phyloP scores from a whole-genome alignment of 2,113 vertebrate species.

The Brachyhypopomus gauderio region DNA sequence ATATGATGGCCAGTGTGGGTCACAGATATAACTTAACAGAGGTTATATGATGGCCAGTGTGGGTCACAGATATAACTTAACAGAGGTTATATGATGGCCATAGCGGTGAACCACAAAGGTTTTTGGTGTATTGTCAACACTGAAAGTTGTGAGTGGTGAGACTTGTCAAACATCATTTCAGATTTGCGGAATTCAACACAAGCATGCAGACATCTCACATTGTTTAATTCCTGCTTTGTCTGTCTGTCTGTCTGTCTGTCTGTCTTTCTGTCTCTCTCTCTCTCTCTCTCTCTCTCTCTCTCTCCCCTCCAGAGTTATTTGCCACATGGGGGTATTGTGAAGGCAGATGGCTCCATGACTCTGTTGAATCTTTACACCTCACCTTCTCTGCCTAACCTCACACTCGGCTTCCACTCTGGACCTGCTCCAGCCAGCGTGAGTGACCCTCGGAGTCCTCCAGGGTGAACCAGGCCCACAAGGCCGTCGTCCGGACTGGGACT shows the following conservation, averaged over 20 bases:
- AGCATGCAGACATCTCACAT: not conserved
- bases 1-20: slow-evolving; percentile 15
- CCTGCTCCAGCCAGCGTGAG: slow-evolving; percentile 88
- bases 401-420: slow-evolving; percentile 86
- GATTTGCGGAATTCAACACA: no score
- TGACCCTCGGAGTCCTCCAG: slow-evolving; percentile 42
- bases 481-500: not conserved
- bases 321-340: slow-evolving; percentile 86
- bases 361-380: slow-evolving; percentile 94
- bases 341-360: slow-evolving; percentile 89
- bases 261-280: slow-evolving; percentile 24
- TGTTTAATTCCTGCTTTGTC: not conserved
- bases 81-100: no score
- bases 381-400: slow-evolving; percentile 96
- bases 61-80: no score
- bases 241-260: slow-evolving; percentile 29
- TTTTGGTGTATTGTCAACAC: no score
- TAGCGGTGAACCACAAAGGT: no score
- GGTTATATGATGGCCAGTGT: no score
- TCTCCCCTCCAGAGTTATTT: slow-evolving; percentile 80
- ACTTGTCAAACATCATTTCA: not conserved
- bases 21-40: no score
- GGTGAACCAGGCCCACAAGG: no score
- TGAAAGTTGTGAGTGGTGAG: slow-evolving; percentile 15
- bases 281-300: slow-evolving; percentile 25